phyloP scores from a whole-genome alignment of 1,140 invertebrate genomes.

The Orius laevigatus region DNA sequence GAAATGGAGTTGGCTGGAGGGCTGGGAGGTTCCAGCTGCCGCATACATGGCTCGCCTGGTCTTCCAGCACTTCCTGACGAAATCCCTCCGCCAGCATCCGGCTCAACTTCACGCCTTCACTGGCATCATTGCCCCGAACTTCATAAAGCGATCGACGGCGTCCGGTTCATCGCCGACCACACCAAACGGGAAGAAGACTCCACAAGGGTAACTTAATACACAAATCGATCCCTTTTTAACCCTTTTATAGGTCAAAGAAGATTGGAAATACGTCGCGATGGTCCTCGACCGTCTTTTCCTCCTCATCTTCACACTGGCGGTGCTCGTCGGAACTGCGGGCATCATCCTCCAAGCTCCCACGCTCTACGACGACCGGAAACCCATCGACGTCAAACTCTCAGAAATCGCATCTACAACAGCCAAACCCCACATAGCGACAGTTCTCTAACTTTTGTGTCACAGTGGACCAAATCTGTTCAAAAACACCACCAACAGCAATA shows the following conservation, averaged over 20 bases:
- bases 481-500: no score
- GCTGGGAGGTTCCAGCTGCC: conserved; percentile 33
- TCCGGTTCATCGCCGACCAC: conserved; percentile 83
- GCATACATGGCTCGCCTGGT: conserved; percentile 42
- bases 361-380: conserved; percentile 73
- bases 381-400: conserved; percentile 71
- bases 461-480: no score
- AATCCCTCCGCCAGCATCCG: conserved; percentile 20
- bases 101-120: conserved; percentile 26
- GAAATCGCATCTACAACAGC: conserved; percentile 41
- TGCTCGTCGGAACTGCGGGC: conserved; percentile 80
- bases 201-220: conserved; percentile 45
- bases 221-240: neutral
- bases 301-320: conserved; percentile 90
- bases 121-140: conserved; percentile 83
- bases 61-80: conserved; percentile 27
- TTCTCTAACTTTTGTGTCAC: no score
- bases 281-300: conserved; percentile 90
- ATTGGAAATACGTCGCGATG: conserved; percentile 98
- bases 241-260: conserved; percentile 60
- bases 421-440: conserved; percentile 28
- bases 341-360: conserved; percentile 84
- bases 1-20: conserved; percentile 1
- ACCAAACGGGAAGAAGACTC: conserved; percentile 83
- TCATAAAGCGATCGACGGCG: conserved; percentile 79